Evolutionary conservation across 2,797 vertebrate genomes (phyloP).

Genomic region (Alectoris magna): DNA sequence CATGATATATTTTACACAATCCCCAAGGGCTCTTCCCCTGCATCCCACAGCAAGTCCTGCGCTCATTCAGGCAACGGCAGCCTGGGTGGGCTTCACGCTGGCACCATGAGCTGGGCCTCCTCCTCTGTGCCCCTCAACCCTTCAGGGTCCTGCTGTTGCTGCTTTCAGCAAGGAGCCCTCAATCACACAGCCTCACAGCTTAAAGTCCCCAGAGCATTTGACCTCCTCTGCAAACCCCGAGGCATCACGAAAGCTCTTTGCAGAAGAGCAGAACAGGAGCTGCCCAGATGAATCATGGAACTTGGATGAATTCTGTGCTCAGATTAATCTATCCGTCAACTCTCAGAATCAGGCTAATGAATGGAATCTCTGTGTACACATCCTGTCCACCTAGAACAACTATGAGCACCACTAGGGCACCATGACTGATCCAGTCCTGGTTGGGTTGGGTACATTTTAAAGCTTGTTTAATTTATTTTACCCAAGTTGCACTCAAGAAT

Average conservation of each 20-base stretch:
- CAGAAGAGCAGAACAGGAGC: neutral
- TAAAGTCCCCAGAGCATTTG: neutral
- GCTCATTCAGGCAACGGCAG: neutral
- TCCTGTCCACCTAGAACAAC: neutral
- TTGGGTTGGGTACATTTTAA: neutral
- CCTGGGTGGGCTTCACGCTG: neutral
- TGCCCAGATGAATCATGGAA: neutral
- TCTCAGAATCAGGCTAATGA: neutral
- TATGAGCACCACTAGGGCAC: neutral
- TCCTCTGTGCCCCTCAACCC: neutral
- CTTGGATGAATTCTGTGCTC: neutral
- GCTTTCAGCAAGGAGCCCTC: neutral
- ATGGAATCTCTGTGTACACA: accelerated
- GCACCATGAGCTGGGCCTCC: neutral
- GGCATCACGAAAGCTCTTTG: neutral
- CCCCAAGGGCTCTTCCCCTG: neutral
- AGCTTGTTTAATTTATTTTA: neutral
- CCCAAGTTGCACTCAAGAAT: neutral
- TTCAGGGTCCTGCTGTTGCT: neutral
- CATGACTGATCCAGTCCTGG: neutral
- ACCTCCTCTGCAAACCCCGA: neutral
- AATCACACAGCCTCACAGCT: neutral
- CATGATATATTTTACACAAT: neutral
- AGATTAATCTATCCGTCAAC: neutral
- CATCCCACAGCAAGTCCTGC: neutral